Base-by-base conservation (phyloP, 2,797 vertebrate species). In the Pseudopleuronectes americanus region DNA sequence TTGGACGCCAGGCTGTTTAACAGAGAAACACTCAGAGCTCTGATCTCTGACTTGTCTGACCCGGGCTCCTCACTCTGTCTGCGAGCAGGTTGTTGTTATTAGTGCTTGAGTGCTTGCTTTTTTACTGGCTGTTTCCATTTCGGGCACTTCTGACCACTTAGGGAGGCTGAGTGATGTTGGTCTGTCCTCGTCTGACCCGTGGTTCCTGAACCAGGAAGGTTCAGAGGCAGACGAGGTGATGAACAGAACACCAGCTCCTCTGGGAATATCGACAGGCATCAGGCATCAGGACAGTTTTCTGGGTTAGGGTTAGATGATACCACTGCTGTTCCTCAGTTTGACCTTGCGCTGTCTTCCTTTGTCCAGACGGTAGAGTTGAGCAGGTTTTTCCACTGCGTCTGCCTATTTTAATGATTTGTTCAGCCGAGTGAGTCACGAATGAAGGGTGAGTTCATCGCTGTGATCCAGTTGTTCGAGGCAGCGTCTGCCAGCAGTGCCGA, bases 131-230 rank as follows among this genome's bases (percentile, higher is more conserved):
- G 41, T 57, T 57, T 31, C 23, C 61, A 4, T 4, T 41, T 57
- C 64, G 77, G 79, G 73, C 87, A 83, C 76, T 26, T 68, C 69
- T 55, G 26, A 26, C 62, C 26, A 28, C 62, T 61, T 6, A 8
- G 23, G 66, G 74, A 79, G 2, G 8, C 63, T 79, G 74, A 70
- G 38, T 33, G 83, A 77, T 72, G 60, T 60, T 57, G 5, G 54
- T 64, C 61, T 69, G 81, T 87, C 87, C 89, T 71, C 0, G 43
- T 86, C 79, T 87, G 90, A 89, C 83, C 89, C 33, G 28, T 2
- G 4, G 47, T 79, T 87, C 74, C 80, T 79, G 72, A 68, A 70
- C 26, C 56, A 14, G 58, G 38, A 64, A 64, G 79, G 68, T 82
- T 81, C 67, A 81, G 19, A 67, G 58, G 41, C 17, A 17, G 22